A percentile compares a stretch with the other conserved stretches of the same genome.
Evolutionary conservation across 1,140 invertebrate genomes (phyloP).

Genomic region (Tribolium madens): DNA sequence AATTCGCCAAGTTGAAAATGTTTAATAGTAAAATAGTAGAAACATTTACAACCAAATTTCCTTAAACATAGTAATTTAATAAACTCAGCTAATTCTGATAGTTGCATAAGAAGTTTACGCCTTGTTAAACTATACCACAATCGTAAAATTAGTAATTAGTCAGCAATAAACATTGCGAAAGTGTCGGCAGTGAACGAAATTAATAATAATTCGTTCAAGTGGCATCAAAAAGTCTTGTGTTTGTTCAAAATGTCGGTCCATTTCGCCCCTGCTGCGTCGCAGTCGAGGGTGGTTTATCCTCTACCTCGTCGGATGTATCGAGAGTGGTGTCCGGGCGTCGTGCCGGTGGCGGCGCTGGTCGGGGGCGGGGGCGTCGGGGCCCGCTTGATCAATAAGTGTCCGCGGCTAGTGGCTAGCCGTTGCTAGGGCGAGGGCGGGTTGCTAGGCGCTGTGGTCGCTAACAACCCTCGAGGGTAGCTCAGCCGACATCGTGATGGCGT

Average conservation of each 20-base stretch:
- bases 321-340: constrained; percentile 57
- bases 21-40: background rate
- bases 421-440: constrained; percentile 67
- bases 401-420: constrained; percentile 67
- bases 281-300: constrained; percentile 53
- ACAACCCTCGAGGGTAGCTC: constrained; percentile 65
- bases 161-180: too few species aligned
- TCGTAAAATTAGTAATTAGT: background rate
- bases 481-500: constrained; percentile 64
- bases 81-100: constrained; percentile 10
- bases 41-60: background rate
- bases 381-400: constrained; percentile 66
- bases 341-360: constrained; percentile 46
- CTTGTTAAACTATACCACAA: background rate
- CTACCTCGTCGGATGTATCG: constrained; percentile 57
- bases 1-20: background rate
- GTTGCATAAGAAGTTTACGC: background rate
- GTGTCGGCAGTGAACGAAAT: background rate
- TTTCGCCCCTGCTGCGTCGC: background rate
- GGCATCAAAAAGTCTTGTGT: background rate
- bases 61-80: constrained; percentile 10
- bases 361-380: constrained; percentile 35
- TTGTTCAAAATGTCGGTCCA: constrained; percentile 24
- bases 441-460: constrained; percentile 67
- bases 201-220: background rate